A percentile compares a stretch with the other conserved stretches of the same genome.
These are phyloP conservation scores for Tenthredo mesomela DNA, from an alignment of 2,888 invertebrate genomes.

Conservation along the genomic window DNA sequence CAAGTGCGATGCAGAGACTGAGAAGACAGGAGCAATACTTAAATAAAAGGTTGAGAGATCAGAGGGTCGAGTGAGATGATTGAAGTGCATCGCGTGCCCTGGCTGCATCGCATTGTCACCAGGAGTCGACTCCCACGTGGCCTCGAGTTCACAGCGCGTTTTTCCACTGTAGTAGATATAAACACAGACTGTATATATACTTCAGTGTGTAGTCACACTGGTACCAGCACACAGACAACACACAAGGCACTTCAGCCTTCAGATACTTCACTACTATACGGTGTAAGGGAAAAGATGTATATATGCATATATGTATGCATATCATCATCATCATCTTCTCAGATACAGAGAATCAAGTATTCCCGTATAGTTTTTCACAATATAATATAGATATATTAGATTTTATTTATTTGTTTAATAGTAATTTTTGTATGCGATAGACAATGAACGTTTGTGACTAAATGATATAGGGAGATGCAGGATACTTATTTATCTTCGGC, in stretches of 20 bases:
- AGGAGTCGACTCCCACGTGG: constrained; percentile 51
- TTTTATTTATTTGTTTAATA: constrained; percentile 46
- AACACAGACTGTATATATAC: constrained; percentile 2
- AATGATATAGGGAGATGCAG: constrained; percentile 25
- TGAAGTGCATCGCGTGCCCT: constrained; percentile 51
- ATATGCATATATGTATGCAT: not conserved
- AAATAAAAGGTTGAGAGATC: constrained; percentile 50
- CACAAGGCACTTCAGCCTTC: constrained; percentile 13
- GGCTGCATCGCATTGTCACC: constrained; percentile 51
- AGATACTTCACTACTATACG: not conserved
- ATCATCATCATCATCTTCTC: not conserved
- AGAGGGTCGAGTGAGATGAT: constrained; percentile 53
- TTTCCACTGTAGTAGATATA: constrained; percentile 28
- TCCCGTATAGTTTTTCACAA: constrained; percentile 31
- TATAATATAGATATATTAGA: constrained; percentile 50
- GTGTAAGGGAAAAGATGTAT: not conserved
- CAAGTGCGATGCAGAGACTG: constrained; percentile 45
- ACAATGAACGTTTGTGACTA: constrained; percentile 44
- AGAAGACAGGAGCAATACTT: constrained; percentile 51
- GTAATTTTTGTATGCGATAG: constrained; percentile 51
- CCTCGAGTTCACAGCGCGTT: constrained; percentile 46
- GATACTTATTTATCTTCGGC: not conserved
- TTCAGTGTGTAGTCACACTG: not conserved
- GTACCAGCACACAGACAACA: not conserved
- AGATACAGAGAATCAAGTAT: constrained; percentile 11